phyloP scores from a whole-genome alignment of 2,113 vertebrate genomes.

The Xiphorhynchus elegans region DNA sequence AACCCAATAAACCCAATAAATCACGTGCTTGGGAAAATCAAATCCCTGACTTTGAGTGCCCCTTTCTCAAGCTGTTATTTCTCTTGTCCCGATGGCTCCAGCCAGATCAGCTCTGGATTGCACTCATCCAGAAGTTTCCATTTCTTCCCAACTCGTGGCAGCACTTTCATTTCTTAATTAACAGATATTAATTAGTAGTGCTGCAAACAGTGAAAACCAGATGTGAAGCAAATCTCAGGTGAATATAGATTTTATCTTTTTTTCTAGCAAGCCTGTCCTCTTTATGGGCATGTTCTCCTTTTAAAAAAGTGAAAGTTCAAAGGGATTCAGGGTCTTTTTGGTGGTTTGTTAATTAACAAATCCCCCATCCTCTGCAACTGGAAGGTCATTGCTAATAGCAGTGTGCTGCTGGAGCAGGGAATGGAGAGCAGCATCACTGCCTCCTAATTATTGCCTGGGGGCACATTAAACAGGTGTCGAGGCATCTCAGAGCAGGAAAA shows the following conservation, averaged over 20 bases:
- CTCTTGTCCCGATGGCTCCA: not conserved
- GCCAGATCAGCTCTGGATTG: not conserved
- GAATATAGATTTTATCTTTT: not conserved
- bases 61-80: not conserved
- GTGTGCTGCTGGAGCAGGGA: conserved; percentile 48
- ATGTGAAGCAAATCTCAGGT: conserved; percentile 6
- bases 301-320: not conserved
- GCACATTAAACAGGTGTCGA: conserved; percentile 77
- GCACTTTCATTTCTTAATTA: conserved; percentile 42
- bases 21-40: not conserved
- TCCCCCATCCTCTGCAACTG: conserved; percentile 12
- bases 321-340: not conserved
- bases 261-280: not conserved
- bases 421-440: conserved; percentile 28
- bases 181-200: not conserved
- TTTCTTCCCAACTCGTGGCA: not conserved
- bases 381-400: conserved; percentile 62
- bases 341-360: conserved; percentile 67
- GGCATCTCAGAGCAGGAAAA: conserved; percentile 40
- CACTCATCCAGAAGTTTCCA: not conserved
- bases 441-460: conserved; percentile 70
- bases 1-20: not conserved
- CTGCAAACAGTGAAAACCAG: not conserved
- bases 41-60: not conserved
- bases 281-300: not conserved